Evolutionary conservation across 1,140 invertebrate genomes (phyloP).

Genomic region (Saccostrea echinata): DNA sequence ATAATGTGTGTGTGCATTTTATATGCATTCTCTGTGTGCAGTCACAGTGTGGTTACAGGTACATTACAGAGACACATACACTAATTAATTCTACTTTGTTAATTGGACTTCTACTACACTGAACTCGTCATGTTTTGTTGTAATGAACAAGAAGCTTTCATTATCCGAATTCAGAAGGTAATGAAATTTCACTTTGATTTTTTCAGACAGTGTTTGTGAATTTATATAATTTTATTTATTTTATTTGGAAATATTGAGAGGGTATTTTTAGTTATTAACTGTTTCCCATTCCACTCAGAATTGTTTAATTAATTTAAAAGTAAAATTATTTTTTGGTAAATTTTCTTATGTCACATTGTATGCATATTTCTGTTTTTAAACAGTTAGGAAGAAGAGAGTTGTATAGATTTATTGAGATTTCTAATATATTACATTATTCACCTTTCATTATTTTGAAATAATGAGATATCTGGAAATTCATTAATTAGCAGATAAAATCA

Average conservation of each 20-base stretch:
- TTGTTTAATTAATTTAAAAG: no score
- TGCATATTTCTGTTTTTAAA: no score
- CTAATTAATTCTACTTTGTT: background rate
- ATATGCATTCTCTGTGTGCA: background rate
- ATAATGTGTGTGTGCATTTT: conserved; percentile 18
- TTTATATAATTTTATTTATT: no score
- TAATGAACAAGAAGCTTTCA: conserved; percentile 15
- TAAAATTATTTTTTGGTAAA: no score
- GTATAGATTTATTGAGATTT: no score
- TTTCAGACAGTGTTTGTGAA: background rate
- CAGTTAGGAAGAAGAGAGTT: no score
- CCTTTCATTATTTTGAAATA: background rate
- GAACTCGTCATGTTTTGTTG: conserved; percentile 7
- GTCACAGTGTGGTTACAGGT: background rate
- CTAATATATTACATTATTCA: no score
- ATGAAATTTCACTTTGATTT: background rate
- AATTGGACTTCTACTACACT: background rate
- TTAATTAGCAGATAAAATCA: background rate
- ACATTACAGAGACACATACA: background rate
- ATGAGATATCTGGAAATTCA: background rate
- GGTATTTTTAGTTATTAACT: no score
- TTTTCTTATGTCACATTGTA: no score
- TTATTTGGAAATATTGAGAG: no score
- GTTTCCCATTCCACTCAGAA: no score
- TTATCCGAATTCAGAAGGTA: conserved; percentile 28